Conservation (phyloP, 2,888 invertebrate genomes). For the Chironomus riparius region DNA sequence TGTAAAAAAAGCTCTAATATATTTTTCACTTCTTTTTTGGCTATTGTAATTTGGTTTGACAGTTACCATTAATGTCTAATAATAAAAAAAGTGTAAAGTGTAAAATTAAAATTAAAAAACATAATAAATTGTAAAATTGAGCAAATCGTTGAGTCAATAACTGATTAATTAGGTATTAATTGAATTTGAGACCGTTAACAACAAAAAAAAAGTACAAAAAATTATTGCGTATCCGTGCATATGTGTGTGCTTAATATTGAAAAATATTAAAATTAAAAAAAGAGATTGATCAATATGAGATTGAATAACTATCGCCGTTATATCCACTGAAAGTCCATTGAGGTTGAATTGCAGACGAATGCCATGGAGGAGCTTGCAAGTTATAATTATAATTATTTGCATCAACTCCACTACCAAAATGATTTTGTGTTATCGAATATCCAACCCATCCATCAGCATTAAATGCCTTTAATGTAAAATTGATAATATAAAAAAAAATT, state of each 20-base stretch:
- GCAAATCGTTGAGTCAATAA: too few species aligned
- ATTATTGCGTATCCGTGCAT: background rate
- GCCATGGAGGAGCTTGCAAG: slow-evolving; percentile 16
- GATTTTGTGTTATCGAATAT: slow-evolving; percentile 33
- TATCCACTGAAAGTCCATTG: slow-evolving; percentile 21
- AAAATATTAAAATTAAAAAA: background rate
- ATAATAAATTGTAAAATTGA: too few species aligned
- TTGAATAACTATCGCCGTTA: background rate
- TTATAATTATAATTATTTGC: background rate
- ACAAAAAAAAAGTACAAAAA: too few species aligned
- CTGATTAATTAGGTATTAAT: too few species aligned
- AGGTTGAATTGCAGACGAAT: slow-evolving; percentile 18
- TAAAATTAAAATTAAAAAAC: too few species aligned
- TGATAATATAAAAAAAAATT: background rate
- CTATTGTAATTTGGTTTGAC: too few species aligned
- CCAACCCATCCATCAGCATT: slow-evolving; percentile 31
- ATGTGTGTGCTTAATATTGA: background rate
- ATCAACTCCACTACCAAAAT: slow-evolving; percentile 23
- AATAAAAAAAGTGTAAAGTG: too few species aligned
- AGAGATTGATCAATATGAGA: background rate
- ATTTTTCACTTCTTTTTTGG: too few species aligned
- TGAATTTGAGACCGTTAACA: background rate
- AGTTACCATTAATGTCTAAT: too few species aligned
- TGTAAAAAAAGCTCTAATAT: too few species aligned
- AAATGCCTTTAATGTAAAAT: slow-evolving; percentile 13